Evolutionary conservation across 2,797 vertebrate genomes (phyloP).

Genomic region (Sebastes umbrosus): DNA sequence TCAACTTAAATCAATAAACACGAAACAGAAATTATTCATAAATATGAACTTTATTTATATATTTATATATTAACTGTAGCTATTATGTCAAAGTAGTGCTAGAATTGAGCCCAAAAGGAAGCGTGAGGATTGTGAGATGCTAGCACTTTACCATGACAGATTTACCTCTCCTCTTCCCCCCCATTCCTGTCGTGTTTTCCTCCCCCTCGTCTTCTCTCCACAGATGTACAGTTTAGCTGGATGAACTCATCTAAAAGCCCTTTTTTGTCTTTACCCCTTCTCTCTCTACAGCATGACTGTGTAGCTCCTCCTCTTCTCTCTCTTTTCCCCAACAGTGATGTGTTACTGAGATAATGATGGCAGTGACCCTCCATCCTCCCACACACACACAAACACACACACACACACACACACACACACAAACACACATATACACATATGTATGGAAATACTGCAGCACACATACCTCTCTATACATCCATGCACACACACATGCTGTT

Average conservation of each 20-base stretch:
- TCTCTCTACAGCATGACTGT: constrained; percentile 85
- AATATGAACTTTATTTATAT: not conserved
- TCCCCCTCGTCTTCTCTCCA: constrained; percentile 74
- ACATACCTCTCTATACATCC: constrained; percentile 57
- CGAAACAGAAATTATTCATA: not conserved
- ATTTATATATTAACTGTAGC: not conserved
- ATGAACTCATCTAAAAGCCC: constrained; percentile 80
- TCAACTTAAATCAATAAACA: not conserved
- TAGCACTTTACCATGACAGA: not conserved
- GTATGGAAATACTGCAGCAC: constrained; percentile 51
- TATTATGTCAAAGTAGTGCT: not conserved
- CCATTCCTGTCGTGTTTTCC: constrained; percentile 20
- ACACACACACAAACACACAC: constrained; percentile 45
- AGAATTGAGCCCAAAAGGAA: not conserved
- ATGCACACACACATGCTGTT: constrained; percentile 71
- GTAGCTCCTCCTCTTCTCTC: constrained; percentile 80
- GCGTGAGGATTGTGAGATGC: not conserved
- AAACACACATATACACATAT: constrained; percentile 32
- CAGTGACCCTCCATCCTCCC: constrained; percentile 75
- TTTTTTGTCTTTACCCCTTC: constrained; percentile 79
- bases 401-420: constrained; percentile 40
- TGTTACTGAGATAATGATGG: constrained; percentile 84
- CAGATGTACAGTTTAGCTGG: constrained; percentile 80
- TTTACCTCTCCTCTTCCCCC: not conserved
- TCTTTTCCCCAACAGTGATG: constrained; percentile 82